These are phyloP conservation scores for Melozone crissalis DNA, from an alignment of 2,113 vertebrate species.

Conservation along the genomic window DNA sequence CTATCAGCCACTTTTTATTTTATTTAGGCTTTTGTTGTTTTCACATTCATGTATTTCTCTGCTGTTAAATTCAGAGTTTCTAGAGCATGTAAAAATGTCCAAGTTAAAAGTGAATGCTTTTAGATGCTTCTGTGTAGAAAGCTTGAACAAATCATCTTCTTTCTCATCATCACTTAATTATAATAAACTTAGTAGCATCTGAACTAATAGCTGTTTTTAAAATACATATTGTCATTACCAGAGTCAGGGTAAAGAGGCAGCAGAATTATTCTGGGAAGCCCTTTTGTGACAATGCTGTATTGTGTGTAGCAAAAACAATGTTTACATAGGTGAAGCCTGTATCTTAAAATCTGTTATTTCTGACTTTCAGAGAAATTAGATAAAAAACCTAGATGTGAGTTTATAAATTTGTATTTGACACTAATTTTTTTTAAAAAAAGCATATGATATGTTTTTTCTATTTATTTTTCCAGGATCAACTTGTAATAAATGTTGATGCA, in stretches of 20 bases:
- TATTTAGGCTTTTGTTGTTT: neutral
- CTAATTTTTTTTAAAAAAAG: neutral
- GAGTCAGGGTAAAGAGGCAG: neutral
- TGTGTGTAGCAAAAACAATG: neutral
- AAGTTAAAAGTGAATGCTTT: neutral
- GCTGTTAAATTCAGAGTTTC: neutral
- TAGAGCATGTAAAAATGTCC: neutral
- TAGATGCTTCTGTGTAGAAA: neutral
- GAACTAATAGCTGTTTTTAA: neutral
- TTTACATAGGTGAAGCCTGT: neutral
- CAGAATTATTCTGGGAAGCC: neutral
- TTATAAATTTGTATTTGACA: neutral
- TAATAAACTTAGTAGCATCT: neutral
- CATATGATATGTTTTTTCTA: neutral
- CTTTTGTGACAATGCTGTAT: neutral
- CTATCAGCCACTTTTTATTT: neutral
- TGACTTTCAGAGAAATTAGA: neutral
- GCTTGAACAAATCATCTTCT: neutral
- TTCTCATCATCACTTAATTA: neutral
- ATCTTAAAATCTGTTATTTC: neutral
- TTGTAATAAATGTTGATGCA: slow-evolving; percentile 87
- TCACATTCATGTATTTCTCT: neutral
- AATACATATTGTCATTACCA: neutral
- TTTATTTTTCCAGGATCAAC: slow-evolving; percentile 83
- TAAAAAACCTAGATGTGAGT: neutral